phyloP scores from a whole-genome alignment of 2,888 invertebrate species.

The Dicroscelio sp. region DNA sequence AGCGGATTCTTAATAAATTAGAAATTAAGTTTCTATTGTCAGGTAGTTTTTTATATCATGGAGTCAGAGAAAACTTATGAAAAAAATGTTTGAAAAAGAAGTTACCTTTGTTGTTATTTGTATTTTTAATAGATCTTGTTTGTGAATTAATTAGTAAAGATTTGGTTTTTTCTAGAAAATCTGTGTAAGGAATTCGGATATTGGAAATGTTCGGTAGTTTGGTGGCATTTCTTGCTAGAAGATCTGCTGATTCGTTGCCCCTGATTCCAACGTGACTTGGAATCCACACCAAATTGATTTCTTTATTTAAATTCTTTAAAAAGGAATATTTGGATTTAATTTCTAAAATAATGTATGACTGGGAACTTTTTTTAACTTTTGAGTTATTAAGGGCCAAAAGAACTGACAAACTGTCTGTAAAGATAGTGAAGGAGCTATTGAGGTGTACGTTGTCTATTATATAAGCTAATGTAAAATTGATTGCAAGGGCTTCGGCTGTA shows the following conservation, averaged over 20 bases:
- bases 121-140: slow-evolving; percentile 5
- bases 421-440: background rate
- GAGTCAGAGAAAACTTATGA: background rate
- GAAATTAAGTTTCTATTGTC: slow-evolving; percentile 11
- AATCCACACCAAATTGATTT: slow-evolving; percentile 30
- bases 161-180: background rate
- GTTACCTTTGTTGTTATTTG: background rate
- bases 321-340: background rate
- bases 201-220: background rate
- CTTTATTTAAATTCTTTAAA: background rate
- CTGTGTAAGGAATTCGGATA: background rate
- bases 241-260: slow-evolving; percentile 15
- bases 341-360: background rate
- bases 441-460: background rate
- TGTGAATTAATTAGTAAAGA: background rate
- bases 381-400: background rate
- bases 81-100: slow-evolving; percentile 38
- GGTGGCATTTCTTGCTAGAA: slow-evolving; percentile 10
- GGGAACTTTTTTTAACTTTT: background rate
- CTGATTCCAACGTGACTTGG: slow-evolving; percentile 29
- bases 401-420: background rate
- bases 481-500: slow-evolving; percentile 52
- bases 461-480: background rate
- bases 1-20: slow-evolving; percentile 15
- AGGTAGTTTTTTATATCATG: slow-evolving; percentile 44